These are phyloP conservation scores for Pterocles burchelli DNA, from an alignment of 2,113 vertebrate genomes.

Conservation along the genomic window DNA sequence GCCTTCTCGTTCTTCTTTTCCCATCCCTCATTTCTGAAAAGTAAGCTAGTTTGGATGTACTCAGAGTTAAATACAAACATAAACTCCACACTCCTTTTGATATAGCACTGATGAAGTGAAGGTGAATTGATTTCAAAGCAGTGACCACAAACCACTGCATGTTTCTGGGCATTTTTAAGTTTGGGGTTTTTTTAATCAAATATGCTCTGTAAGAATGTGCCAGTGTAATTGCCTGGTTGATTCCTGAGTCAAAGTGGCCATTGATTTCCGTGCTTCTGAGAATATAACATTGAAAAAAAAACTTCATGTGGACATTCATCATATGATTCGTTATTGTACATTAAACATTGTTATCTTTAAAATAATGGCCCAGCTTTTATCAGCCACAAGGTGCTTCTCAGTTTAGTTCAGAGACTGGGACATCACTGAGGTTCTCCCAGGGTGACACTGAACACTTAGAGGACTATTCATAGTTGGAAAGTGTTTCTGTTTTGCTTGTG, in stretches of 20 bases:
- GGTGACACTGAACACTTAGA: neutral
- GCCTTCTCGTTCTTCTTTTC: slow-evolving; percentile 43
- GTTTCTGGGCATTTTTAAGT: neutral
- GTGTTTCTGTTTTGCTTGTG: neutral
- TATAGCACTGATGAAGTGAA: neutral
- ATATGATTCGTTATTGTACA: neutral
- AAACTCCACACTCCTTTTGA: neutral
- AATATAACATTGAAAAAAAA: neutral
- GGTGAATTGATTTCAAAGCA: neutral
- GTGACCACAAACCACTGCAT: neutral
- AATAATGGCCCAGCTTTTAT: neutral
- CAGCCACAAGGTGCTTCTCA: neutral
- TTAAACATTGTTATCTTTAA: neutral
- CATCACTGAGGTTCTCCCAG: neutral
- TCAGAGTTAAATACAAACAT: neutral
- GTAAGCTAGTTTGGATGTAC: slow-evolving; percentile 29
- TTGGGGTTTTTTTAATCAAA: neutral
- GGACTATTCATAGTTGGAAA: neutral
- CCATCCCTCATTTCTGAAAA: slow-evolving; percentile 9
- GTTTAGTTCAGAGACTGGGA: neutral
- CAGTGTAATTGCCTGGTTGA: neutral
- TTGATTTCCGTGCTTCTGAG: neutral
- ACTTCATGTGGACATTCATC: neutral
- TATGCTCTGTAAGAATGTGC: neutral
- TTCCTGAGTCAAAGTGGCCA: neutral